Evolutionary conservation across 92 coral and sea anemone genomes (phyloP), one percentile per base, ranked within the genome.

Genomic region (Anthopleura xanthogrammica): DNA sequence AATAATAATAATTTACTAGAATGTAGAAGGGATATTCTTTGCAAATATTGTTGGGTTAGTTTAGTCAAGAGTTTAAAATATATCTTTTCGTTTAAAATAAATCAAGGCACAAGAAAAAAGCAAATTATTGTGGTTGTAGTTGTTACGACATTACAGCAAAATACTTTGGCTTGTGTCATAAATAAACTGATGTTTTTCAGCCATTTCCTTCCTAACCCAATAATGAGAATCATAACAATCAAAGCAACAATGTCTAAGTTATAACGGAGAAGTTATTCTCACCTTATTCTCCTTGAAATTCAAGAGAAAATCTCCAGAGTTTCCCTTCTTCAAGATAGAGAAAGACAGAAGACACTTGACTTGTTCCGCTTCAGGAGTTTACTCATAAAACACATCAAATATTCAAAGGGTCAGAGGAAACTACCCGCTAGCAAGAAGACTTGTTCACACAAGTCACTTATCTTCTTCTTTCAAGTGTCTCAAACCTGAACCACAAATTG

Each of bases 361-460:
- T 66, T 55, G 52, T 79, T 71, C n/a, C 85, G 76, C 82, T 90
- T 80, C 83, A 80, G 68, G 9, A 86, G 72, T 62, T 81, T 84
- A 54, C 87, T 64, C 58, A 58, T 60, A 57, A 86, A 81, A 52
- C 65, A 60, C 85, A 91, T 91, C 58, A 91, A 91, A 85, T 85
- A 91, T 91, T 91, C 85, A 91, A 82, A 76, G 81, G 88, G 82
- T 83, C 66, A 57, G 74, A 58, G n/a, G 52, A 66, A 41, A 84
- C 29, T 66, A 85, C 88, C 88, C 68, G 88, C 39, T 29, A 20
- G 29, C 52, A 5, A 41, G 36, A 29, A 29, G 42, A 65, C 10
- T 60, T 14, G 12, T 16, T 29, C 22, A 17, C 17, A 50, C 68
- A 19, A 2, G 17, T 43, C 79, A n/a, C 10, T 8, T 78, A 12